Evolutionary conservation across 2,888 invertebrate genomes (phyloP).

Genomic region (Meganola albula): DNA sequence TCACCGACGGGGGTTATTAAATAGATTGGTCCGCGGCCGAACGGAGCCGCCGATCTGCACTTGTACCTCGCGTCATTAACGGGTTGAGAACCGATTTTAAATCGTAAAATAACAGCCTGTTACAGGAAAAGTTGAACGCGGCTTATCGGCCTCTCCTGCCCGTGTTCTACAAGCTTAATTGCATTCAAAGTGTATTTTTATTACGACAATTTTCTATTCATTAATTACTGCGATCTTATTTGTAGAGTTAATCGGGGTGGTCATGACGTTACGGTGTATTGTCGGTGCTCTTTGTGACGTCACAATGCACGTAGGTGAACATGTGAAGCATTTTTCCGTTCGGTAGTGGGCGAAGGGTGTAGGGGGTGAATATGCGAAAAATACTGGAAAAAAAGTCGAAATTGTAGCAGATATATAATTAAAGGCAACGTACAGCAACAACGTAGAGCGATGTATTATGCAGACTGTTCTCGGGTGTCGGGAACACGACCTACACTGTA

Average conservation of each 20-base stretch:
- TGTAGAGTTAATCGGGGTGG: slow-evolving; percentile 3
- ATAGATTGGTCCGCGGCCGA: slow-evolving; percentile 79
- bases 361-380: slow-evolving; percentile 75
- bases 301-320: slow-evolving; percentile 48
- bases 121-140: slow-evolving; percentile 75
- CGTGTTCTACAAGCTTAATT: slow-evolving; percentile 67
- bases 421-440: slow-evolving; percentile 71
- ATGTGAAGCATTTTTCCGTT: slow-evolving; percentile 54
- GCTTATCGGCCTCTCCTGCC: slow-evolving; percentile 64
- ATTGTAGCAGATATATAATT: slow-evolving; percentile 79
- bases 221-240: slow-evolving; percentile 29
- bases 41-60: slow-evolving; percentile 77
- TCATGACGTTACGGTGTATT: slow-evolving; percentile 2
- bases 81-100: slow-evolving; percentile 76
- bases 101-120: slow-evolving; percentile 77
- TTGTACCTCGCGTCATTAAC: slow-evolving; percentile 78
- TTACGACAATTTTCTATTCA: slow-evolving; percentile 42
- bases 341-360: slow-evolving; percentile 54
- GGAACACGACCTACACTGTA: slow-evolving; percentile 38
- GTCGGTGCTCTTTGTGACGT: slow-evolving; percentile 24
- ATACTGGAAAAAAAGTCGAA: slow-evolving; percentile 79
- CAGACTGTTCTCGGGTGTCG: slow-evolving; percentile 64
- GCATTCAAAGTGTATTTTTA: slow-evolving; percentile 60
- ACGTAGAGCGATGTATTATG: slow-evolving; percentile 73
- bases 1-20: slow-evolving; percentile 78